Conservation (phyloP, 2,113 vertebrate species). For the Phyllostomus discolor region DNA sequence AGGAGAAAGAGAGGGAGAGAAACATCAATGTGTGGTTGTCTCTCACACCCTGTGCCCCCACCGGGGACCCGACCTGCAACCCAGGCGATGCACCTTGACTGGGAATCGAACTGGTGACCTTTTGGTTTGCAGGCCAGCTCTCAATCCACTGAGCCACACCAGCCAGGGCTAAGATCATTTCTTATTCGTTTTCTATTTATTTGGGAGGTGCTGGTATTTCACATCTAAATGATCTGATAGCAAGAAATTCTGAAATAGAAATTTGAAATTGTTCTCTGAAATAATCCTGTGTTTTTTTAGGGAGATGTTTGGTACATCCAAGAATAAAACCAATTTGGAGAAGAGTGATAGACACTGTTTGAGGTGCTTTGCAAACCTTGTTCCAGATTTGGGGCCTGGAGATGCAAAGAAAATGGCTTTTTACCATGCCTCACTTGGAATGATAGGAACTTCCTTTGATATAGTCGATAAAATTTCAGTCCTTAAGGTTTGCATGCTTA, state of each 20-base stretch:
- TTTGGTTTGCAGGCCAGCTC: no score
- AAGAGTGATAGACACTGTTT: not conserved
- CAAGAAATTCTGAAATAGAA: slow-evolving; percentile 10
- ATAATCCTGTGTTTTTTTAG: not conserved
- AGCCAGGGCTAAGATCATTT: not conserved
- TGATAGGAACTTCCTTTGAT: not conserved
- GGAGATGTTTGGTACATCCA: not conserved
- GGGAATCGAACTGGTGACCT: no score
- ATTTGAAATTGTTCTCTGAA: not conserved
- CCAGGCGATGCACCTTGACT: no score
- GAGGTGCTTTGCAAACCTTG: not conserved
- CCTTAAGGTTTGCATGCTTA: not conserved
- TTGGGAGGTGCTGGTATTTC: not conserved
- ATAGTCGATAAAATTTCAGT: not conserved
- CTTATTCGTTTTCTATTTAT: not conserved
- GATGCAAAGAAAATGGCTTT: not conserved
- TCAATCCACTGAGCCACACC: no score
- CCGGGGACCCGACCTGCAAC: no score
- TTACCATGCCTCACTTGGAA: not conserved
- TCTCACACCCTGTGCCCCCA: no score
- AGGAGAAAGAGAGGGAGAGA: no score
- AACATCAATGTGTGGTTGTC: no score
- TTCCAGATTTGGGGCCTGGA: not conserved
- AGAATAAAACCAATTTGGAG: not conserved
- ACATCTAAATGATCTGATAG: not conserved